Conservation (phyloP, 2,797 vertebrate genomes). For the Spondyliosoma cantharus region DNA sequence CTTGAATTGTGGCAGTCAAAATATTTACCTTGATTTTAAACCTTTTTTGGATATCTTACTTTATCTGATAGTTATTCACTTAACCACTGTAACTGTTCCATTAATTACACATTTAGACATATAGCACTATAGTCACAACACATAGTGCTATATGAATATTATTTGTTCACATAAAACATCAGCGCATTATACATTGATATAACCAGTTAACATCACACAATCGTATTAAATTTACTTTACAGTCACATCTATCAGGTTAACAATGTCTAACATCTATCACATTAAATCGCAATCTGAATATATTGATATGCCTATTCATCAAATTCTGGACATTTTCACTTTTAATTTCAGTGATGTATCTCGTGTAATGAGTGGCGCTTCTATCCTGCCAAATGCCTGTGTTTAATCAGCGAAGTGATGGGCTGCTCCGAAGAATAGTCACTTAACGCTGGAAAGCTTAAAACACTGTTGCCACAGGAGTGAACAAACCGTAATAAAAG, state of each 20-base stretch:
- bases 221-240: neutral
- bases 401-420: slow-evolving; percentile 63
- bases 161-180: slow-evolving; percentile 2
- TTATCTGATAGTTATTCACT: slow-evolving; percentile 9
- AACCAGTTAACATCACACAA: slow-evolving; percentile 7
- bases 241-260: slow-evolving; percentile 12
- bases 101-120: neutral
- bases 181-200: neutral
- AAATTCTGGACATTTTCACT: slow-evolving; percentile 32
- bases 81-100: neutral
- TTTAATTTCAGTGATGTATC: slow-evolving; percentile 44
- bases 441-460: slow-evolving; percentile 33
- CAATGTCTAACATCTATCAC: slow-evolving; percentile 15
- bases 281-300: slow-evolving; percentile 28
- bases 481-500: slow-evolving; percentile 45
- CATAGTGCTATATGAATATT: too few relatives aligned
- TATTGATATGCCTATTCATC: slow-evolving; percentile 31
- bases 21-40: slow-evolving; percentile 32
- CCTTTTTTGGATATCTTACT: slow-evolving; percentile 17
- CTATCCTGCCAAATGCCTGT: slow-evolving; percentile 39
- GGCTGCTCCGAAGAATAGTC: slow-evolving; percentile 31
- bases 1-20: slow-evolving; percentile 37
- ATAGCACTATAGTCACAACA: slow-evolving; percentile 4
- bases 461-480: slow-evolving; percentile 47
- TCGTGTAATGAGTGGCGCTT: slow-evolving; percentile 31